These are phyloP conservation scores for Asbolus verrucosus DNA, from an alignment of 1,140 invertebrate species.

Conservation along the genomic window DNA sequence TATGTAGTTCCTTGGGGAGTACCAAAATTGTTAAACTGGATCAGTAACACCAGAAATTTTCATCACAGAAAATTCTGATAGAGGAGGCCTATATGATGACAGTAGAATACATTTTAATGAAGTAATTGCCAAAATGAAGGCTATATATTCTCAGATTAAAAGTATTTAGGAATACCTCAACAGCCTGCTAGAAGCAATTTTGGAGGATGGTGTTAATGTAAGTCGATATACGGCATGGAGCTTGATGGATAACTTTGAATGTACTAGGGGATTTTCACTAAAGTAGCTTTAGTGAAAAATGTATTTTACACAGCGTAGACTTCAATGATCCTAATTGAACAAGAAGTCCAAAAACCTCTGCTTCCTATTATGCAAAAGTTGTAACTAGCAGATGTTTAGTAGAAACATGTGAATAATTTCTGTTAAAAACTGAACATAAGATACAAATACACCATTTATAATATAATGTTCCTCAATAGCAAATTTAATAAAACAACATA, in stretches of 20 bases:
- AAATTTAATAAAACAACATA: no score
- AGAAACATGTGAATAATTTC: slow-evolving; percentile 55
- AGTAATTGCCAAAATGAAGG: not conserved
- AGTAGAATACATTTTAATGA: slow-evolving; percentile 67
- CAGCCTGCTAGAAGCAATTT: slow-evolving; percentile 73
- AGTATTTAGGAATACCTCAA: slow-evolving; percentile 70
- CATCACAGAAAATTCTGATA: slow-evolving; percentile 71
- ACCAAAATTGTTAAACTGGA: slow-evolving; percentile 68
- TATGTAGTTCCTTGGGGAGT: slow-evolving; percentile 66
- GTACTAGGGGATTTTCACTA: slow-evolving; percentile 70
- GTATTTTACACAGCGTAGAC: slow-evolving; percentile 81
- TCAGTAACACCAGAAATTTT: slow-evolving; percentile 68
- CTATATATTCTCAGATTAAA: not conserved
- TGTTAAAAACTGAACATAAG: no score
- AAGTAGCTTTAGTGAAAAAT: slow-evolving; percentile 70
- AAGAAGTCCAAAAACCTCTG: slow-evolving; percentile 78
- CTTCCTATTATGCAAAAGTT: slow-evolving; percentile 66
- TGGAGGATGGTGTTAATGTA: slow-evolving; percentile 73
- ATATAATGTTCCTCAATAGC: no score
- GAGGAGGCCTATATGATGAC: slow-evolving; percentile 65
- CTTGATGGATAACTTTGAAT: slow-evolving; percentile 85
- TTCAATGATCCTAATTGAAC: slow-evolving; percentile 74
- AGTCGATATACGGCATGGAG: slow-evolving; percentile 79
- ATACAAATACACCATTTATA: no score
- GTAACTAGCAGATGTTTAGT: slow-evolving; percentile 63